Base-by-base conservation (phyloP, 2,797 vertebrate species). In the Philypnodon macrostomus region DNA sequence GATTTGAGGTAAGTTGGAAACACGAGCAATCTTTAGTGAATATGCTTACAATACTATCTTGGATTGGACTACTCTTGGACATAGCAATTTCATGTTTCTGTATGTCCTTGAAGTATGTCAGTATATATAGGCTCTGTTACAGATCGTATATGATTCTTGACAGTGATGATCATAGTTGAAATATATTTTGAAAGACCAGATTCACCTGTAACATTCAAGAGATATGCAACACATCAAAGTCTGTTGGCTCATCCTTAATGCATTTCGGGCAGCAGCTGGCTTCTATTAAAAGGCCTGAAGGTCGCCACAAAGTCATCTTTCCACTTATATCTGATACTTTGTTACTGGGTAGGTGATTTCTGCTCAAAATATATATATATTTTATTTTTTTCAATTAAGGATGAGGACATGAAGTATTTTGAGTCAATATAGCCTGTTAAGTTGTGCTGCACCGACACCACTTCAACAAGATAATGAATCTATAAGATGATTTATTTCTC, bases 171-270 rank as follows among this genome's bases (percentile, higher is more conserved):
- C 52, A 68, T 53, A 65, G 67, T 68, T 74, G 84, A 84, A 83
- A 84, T 70, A 47, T 74, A 60, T 73, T 74, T 86, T 73, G 77
- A 80, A 63, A 27, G 62, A 56, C 14, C 62, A 71, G 62, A 29
- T n/a, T n/a, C n/a, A n/a, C n/a, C n/a, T n/a, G 57, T 41, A 60
- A 67, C 59, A 70, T 50, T 49, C 32, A 74, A 57, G 27, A 62
- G 77, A 70, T 57, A 57, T 59, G 44, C 66, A 75, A 40, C 53
- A 83, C 79, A 86, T 88, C 81, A 87, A 88, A 86, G 76, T 66
- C 66, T 27, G 40, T 60, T 70, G 62, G 50, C 59, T 64, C 62
- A 81, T n/a, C n/a, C n/a, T n/a, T 84, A 76, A 81, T 71, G n/a
- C n/a, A n/a, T n/a, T 61, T 56, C 65, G 50, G 67, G 67, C 49